Conservation (phyloP, 2,113 vertebrate species). For the Uropsilus gracilis region DNA sequence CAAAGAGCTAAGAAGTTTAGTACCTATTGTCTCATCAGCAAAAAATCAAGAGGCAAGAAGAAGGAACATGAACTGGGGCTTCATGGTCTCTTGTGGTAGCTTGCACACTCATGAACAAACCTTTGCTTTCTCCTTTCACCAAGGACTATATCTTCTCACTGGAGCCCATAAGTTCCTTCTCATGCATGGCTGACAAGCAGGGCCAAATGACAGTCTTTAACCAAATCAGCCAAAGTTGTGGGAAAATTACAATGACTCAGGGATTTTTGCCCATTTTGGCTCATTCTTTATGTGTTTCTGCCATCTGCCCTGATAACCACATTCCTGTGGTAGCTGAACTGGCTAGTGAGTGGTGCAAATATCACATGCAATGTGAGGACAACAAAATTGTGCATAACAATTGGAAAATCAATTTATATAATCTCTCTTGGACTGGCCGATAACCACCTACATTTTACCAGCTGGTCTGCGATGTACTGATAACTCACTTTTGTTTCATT, state of each 20-base stretch:
- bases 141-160: neutral
- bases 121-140: neutral
- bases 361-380: neutral
- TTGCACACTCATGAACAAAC: neutral
- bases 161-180: neutral
- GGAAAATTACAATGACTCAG: neutral
- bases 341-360: neutral
- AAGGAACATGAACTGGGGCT: neutral
- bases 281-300: neutral
- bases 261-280: neutral
- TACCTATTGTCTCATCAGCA: neutral
- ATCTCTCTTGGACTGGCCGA: neutral
- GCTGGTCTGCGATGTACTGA: too few relatives aligned
- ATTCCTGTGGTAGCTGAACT: neutral
- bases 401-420: neutral
- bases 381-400: neutral
- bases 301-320: neutral
- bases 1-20: neutral
- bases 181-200: neutral
- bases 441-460: neutral
- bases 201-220: neutral
- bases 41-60: neutral
- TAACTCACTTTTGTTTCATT: neutral
- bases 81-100: neutral
- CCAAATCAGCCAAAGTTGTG: accelerated